Percentiles rank a stretch among this genome's conserved stretches.
phyloP scores from a whole-genome alignment of 2,113 vertebrate species.

The Phaethon lepturus region DNA sequence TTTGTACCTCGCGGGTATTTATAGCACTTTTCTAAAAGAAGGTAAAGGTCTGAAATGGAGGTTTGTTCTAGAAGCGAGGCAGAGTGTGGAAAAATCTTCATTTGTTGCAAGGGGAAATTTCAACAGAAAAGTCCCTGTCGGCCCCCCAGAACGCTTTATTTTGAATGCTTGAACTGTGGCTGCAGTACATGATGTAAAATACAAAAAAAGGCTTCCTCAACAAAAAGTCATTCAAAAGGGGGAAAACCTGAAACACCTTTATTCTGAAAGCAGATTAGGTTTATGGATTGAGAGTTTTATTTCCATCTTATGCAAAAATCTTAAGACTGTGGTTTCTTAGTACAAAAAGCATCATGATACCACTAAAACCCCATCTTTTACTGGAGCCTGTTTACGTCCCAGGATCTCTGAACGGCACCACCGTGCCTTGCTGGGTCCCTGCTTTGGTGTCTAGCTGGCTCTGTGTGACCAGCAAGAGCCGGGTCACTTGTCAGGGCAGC shows the following conservation, averaged over 20 bases:
- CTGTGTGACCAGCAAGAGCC: background rate
- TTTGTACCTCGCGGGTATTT: rapidly evolving
- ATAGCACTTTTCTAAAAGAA: rapidly evolving
- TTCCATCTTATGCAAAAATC: background rate
- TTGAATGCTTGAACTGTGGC: background rate
- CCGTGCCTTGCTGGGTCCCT: background rate
- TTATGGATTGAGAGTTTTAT: background rate
- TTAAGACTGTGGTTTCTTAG: background rate
- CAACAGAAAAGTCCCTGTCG: rapidly evolving
- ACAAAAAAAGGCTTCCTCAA: background rate
- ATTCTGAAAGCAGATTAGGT: background rate
- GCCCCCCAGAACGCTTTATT: background rate
- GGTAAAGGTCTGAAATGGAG: background rate
- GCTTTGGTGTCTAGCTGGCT: background rate
- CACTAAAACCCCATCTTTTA: background rate
- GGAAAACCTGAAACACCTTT: background rate
- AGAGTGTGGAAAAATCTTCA: background rate
- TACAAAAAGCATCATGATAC: rapidly evolving
- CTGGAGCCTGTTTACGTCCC: background rate
- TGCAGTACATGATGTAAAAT: background rate
- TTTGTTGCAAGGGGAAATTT: background rate
- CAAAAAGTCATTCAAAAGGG: background rate
- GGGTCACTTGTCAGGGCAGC: background rate
- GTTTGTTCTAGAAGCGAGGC: background rate
- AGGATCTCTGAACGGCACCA: rapidly evolving